Conservation (phyloP, 2,888 invertebrate genomes). For the Drosophila seclusa region DNA sequence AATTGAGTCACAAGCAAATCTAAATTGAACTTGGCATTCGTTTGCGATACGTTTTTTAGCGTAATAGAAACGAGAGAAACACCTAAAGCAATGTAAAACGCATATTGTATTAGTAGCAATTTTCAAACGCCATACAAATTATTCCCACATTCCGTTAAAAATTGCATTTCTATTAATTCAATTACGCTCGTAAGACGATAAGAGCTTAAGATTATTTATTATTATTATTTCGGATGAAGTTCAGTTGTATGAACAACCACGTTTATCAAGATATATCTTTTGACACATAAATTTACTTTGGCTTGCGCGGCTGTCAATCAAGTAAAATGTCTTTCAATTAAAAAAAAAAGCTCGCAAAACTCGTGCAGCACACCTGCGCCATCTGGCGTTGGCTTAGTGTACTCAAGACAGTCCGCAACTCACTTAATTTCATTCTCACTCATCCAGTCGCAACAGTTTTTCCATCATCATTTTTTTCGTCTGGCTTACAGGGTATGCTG, state of each 20-base stretch:
- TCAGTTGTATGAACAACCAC: not conserved
- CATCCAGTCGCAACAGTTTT: conserved; percentile 25
- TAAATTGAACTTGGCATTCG: not conserved
- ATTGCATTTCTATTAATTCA: not conserved
- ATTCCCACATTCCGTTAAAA: not conserved
- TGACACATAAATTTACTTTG: conserved; percentile 4
- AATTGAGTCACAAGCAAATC: conserved; percentile 10
- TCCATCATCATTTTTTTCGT: conserved; percentile 11
- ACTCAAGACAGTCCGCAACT: conserved; percentile 3
- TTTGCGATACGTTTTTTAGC: not conserved
- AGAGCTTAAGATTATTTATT: not conserved
- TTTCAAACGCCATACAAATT: not conserved
- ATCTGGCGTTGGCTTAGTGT: conserved; percentile 9
- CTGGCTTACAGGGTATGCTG: not conserved
- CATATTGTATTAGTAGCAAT: not conserved
- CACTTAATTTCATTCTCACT: conserved; percentile 9
- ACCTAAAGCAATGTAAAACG: not conserved
- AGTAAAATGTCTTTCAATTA: conserved; percentile 44
- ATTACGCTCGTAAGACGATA: not conserved
- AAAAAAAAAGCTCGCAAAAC: conserved; percentile 19
- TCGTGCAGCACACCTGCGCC: conserved; percentile 29
- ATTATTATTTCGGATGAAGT: conserved; percentile 22
- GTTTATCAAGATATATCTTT: conserved; percentile 28
- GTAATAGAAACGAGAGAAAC: not conserved
- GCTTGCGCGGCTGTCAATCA: conserved; percentile 44